Evolutionary conservation across 2,113 vertebrate genomes (phyloP).

Genomic region (Anguilla rostrata): DNA sequence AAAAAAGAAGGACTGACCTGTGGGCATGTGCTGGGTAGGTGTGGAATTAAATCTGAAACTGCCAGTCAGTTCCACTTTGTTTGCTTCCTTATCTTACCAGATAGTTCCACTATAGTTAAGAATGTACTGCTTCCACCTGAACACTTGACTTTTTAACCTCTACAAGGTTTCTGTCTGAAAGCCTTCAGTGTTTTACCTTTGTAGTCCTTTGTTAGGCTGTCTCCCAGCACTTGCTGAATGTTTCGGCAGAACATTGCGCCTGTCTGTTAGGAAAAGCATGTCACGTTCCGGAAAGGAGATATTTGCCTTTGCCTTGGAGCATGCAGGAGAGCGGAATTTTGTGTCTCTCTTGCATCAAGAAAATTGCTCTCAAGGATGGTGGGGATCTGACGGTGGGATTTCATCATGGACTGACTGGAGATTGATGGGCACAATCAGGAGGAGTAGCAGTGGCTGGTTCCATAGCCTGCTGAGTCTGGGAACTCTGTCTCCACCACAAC

Average conservation of each 20-base stretch:
- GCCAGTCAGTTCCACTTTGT: neutral
- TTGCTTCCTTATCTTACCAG: neutral
- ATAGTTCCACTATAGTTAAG: neutral
- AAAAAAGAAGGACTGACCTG: neutral
- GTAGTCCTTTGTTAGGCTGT: neutral
- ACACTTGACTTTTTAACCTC: neutral
- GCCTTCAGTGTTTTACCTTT: neutral
- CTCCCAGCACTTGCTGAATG: neutral
- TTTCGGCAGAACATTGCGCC: neutral
- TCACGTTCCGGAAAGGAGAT: neutral
- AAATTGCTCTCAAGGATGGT: neutral
- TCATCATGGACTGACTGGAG: neutral
- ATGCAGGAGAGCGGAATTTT: neutral
- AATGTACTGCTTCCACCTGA: neutral
- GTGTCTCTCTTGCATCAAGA: neutral
- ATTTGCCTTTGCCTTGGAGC: neutral
- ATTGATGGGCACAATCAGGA: slow-evolving; percentile 25
- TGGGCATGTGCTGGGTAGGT: neutral
- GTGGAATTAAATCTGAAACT: neutral
- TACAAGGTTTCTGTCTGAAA: neutral
- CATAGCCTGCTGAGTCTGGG: neutral
- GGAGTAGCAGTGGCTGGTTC: neutral
- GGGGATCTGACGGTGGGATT: neutral
- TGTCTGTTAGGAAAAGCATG: neutral
- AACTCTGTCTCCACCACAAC: neutral